Base-by-base conservation (phyloP, 2,113 vertebrate species). In the Upupa epops region DNA sequence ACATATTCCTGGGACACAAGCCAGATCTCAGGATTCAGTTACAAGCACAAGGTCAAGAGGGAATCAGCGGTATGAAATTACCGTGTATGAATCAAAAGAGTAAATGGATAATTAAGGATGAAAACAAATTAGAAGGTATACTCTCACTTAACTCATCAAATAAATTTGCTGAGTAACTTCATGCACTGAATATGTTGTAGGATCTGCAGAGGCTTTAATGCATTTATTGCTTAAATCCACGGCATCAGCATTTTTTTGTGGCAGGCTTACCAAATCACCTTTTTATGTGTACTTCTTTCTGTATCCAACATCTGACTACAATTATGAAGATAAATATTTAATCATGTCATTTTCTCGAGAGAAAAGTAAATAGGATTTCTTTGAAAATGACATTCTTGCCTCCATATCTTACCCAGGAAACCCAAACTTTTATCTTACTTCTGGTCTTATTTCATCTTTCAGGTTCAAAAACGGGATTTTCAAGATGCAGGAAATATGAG, bases 31-130 rank as follows among this genome's bases (percentile, higher is more conserved):
- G 88, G 96, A 97, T 98, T 98, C 97, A 97, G 96, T 98, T 97
- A 97, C 94, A 97, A 97, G 98, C 94, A 90, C 97, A 97, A 97
- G 98, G 98, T 99, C 98, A 99, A 98, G 98, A 98, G 97, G 98
- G 97, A 98, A 97, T 98, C 98, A 98, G 94, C 34, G 21, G 96
- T 97, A 98, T 98, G 97, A 98, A 98, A 98, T 98, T 98, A 97
- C 95, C 24, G 2, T 95, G 97, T 96, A 98, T 97, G 97, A 98
- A 98, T 98, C 98, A 98, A 98, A 98, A 98, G 97, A 97, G 97
- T 98, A 98, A 98, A 98, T 98, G 96, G 96, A 98, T 98, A 98
- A 98, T 98, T 98, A 97, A 95, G 95, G 92, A 97, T 92, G 85
- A 97, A 98, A 97, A 97, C 95, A 97, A 98, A 97, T 97, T 96